Conservation (phyloP, 2,797 vertebrate species). For the Yasuhikotakia modesta region DNA sequence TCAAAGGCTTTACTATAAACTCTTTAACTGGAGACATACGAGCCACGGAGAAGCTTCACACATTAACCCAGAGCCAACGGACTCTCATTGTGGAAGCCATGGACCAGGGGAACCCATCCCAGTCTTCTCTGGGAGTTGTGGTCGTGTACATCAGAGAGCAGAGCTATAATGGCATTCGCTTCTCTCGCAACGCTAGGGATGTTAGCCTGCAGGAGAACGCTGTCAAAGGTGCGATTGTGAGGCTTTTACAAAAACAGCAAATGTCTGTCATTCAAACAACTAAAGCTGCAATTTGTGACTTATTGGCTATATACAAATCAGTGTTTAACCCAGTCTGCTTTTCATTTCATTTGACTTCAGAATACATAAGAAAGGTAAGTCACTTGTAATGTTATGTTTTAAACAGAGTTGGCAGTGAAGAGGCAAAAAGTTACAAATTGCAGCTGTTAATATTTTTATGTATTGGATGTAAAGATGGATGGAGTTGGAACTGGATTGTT, state of each 20-base stretch:
- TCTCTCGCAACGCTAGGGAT: conserved; percentile 83
- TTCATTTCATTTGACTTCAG: no score
- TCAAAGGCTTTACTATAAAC: conserved; percentile 87
- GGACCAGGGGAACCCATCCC: conserved; percentile 90
- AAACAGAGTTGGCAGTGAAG: no score
- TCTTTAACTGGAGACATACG: conserved; percentile 95
- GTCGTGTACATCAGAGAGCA: conserved; percentile 88
- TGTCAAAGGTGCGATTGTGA: conserved; percentile 77
- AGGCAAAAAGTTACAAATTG: no score
- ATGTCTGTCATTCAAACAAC: no score
- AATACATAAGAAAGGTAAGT: no score
- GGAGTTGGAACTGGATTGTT: not conserved
- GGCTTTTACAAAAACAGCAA: not conserved
- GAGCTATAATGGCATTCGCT: conserved; percentile 84
- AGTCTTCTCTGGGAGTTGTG: conserved; percentile 91
- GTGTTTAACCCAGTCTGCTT: no score
- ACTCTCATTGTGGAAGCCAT: conserved; percentile 92
- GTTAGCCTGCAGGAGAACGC: conserved; percentile 90
- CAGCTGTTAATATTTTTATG: no score
- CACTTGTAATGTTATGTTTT: no score
- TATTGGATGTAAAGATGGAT: no score
- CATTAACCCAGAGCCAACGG: conserved; percentile 82
- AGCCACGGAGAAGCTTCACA: conserved; percentile 78
- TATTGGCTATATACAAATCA: no score
- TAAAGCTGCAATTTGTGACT: no score